These are phyloP conservation scores for Lagria hirta DNA, from an alignment of 2,888 invertebrate genomes.

Conservation along the genomic window DNA sequence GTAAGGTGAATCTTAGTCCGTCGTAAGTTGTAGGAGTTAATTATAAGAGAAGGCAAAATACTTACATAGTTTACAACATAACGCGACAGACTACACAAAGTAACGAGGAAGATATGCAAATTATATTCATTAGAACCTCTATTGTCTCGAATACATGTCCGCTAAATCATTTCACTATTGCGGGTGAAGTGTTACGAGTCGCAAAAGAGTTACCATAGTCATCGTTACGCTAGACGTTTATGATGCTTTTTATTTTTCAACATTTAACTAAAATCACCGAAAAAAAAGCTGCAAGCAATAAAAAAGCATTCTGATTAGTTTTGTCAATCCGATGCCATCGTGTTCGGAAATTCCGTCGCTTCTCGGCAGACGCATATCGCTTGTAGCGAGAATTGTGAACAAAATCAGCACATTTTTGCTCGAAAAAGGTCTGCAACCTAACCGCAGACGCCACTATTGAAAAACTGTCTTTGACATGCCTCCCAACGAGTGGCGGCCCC, in stretches of 20 bases:
- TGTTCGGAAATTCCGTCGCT: constrained; percentile 42
- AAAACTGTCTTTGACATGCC: constrained; percentile 28
- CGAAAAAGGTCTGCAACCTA: constrained; percentile 28
- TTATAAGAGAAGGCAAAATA: constrained; percentile 20
- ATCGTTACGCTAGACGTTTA: constrained; percentile 40
- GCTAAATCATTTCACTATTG: constrained; percentile 37
- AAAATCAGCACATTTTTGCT: constrained; percentile 45
- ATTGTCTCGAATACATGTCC: constrained; percentile 49
- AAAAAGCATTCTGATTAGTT: no score
- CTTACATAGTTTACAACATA: constrained; percentile 42
- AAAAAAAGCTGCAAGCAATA: no score
- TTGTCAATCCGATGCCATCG: constrained; percentile 37
- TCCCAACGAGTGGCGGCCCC: constrained; percentile 9
- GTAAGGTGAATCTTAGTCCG: no score
- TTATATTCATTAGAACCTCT: constrained; percentile 49
- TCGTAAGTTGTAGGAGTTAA: constrained; percentile 22
- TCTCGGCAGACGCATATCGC: constrained; percentile 45
- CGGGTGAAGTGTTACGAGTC: constrained; percentile 35
- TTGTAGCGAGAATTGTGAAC: constrained; percentile 44
- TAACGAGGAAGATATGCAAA: constrained; percentile 53
- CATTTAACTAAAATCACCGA: not conserved
- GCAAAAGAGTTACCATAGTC: constrained; percentile 39
- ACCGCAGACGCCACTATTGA: constrained; percentile 32
- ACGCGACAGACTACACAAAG: constrained; percentile 47
- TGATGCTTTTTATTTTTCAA: constrained; percentile 41